These are phyloP conservation scores for Plemyria rubiginata DNA, from an alignment of 2,888 invertebrate species.

Conservation along the genomic window DNA sequence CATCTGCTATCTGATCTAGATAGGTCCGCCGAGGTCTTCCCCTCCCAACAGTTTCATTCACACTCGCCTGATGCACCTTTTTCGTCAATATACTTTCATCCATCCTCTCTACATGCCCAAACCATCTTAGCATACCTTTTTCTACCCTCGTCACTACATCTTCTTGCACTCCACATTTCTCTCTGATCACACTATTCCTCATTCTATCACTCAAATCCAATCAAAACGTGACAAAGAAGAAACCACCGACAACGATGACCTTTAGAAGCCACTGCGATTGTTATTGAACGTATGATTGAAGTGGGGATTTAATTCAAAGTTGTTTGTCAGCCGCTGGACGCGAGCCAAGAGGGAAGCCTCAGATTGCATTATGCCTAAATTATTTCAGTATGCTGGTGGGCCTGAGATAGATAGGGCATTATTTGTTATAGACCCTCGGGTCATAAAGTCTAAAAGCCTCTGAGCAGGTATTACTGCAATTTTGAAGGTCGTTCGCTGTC, in stretches of 20 bases:
- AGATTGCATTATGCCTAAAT: constrained; percentile 38
- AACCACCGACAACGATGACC: not conserved
- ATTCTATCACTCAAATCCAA: no score
- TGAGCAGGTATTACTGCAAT: not conserved
- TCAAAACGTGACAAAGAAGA: not conserved
- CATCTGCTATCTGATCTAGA: no score
- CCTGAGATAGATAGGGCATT: constrained; percentile 20
- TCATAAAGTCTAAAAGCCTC: not conserved
- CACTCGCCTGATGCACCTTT: no score
- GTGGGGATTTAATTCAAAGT: constrained; percentile 60
- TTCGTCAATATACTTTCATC: no score
- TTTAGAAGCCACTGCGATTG: constrained; percentile 6
- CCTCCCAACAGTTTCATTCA: no score
- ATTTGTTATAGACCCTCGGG: constrained; percentile 25
- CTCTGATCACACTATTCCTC: no score
- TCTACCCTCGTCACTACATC: no score
- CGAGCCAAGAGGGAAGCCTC: constrained; percentile 50
- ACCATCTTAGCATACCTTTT: no score
- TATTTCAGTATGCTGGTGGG: constrained; percentile 35
- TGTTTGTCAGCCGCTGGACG: constrained; percentile 64
- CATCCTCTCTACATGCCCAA: no score
- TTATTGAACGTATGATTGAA: constrained; percentile 18
- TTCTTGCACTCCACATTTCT: no score
- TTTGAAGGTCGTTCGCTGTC: not conserved
- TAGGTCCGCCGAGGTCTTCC: no score